These are phyloP conservation scores for Stenodema calcarata DNA, from an alignment of 2,888 invertebrate genomes.

Conservation along the genomic window DNA sequence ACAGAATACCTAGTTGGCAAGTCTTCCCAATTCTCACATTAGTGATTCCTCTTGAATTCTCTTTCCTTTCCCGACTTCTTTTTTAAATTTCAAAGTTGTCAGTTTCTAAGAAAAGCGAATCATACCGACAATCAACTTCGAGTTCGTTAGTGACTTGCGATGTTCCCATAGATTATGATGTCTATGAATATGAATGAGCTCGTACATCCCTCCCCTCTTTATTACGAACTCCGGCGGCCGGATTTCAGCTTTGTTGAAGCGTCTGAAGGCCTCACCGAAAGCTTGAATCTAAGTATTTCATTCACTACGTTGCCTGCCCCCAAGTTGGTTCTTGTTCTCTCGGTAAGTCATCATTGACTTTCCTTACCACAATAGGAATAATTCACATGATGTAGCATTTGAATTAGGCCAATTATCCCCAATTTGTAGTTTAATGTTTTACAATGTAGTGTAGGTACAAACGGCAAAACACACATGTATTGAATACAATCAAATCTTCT, in stretches of 20 bases:
- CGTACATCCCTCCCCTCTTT: not conserved
- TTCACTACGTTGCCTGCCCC: not conserved
- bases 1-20: no score
- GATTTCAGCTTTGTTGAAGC: not conserved
- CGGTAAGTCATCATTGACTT: not conserved
- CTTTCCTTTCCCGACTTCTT: not conserved
- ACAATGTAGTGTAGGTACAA: no score
- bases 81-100: not conserved
- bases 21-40: not conserved
- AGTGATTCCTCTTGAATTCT: not conserved
- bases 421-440: no score
- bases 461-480: no score
- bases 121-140: not conserved
- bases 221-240: not conserved
- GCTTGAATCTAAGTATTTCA: not conserved
- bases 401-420: no score
- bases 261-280: not conserved
- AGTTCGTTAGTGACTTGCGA: not conserved
- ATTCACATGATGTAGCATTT: no score
- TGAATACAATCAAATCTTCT: no score
- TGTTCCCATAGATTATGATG: not conserved
- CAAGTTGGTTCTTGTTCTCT: not conserved
- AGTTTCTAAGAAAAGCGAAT: not conserved
- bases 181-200: not conserved
- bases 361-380: no score